Evolutionary conservation across 1,140 invertebrate species (phyloP), one percentile per base, ranked within the genome.

Genomic region (Drosophila ananassae): DNA sequence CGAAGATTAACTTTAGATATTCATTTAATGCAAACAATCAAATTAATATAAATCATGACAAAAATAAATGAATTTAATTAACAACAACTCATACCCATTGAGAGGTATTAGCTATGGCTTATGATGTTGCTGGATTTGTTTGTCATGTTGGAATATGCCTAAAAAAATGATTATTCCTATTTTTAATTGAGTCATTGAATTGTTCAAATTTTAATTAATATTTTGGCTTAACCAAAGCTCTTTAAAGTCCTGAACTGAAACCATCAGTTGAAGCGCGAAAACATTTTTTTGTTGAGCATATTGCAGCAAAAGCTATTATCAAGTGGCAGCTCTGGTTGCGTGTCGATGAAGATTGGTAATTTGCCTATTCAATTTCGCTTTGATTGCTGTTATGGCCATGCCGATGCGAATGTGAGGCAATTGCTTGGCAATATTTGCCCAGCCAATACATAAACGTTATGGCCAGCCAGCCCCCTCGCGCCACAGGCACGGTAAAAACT

Each of bases 361-460:
- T 71, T 71, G 67, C 67, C 67, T 71, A 71, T 71, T 69, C 67
- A 69, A 71, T 71, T 71, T 69, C 37, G 67, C 64, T 69, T 71
- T 69, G 67, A 71, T 71, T 71, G 67, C 67, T 24, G 44, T 30
- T 50, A 48, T 69, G 66, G 66, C 52, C 51, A 69, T 69, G 66
- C 52, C 28, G 56, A 69, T 57, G 67, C 53, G 52, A 71, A 69
- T 69, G 48, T 71, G 67, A 44, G 52, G 67, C 64, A 71, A 71
- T 71, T 69, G 64, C 67, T 25, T 48, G 67, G 67, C 51, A 69
- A 68, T 69, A 69, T 79, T 84, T 85, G 83, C 24, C 75, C 41
- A 67, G 60, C 77, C 76, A 66, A 77, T 74, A 57, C 57, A 62
- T 69, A 84, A 73, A 74, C 62, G 77, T 58, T 80, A 60, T 66